phyloP scores from a whole-genome alignment of 2,113 vertebrate genomes.

The Aplodontia rufa region DNA sequence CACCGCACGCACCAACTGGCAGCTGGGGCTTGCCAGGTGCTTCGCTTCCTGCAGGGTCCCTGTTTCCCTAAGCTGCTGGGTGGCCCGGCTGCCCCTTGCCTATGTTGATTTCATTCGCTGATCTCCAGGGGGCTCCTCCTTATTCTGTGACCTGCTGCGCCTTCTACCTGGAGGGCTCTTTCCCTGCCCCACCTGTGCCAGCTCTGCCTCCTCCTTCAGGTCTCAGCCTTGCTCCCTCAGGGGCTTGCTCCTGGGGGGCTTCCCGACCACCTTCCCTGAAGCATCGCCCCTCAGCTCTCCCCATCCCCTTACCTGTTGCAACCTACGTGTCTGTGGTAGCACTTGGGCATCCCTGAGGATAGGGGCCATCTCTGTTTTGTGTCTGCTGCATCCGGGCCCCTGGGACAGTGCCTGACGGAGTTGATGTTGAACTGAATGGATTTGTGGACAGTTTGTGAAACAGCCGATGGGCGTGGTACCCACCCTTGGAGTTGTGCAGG shows the following conservation, averaged over 20 bases:
- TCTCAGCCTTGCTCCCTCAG: neutral
- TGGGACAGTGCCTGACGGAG: neutral
- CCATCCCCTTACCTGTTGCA: fast-evolving
- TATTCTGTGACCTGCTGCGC: fast-evolving
- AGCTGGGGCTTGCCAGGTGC: neutral
- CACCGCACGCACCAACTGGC: fast-evolving
- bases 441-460: neutral
- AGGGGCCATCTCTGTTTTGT: neutral
- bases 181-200: no score
- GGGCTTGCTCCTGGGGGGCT: neutral
- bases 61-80: no score
- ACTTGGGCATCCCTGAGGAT: neutral
- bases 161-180: neutral
- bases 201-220: neutral
- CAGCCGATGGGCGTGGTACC: neutral
- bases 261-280: neutral
- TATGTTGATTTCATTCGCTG: fast-evolving
- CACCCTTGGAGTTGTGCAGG: fast-evolving
- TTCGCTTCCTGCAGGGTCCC: fast-evolving
- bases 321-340: neutral
- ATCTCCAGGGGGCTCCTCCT: neutral
- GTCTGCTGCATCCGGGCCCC: neutral
- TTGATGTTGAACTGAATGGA: neutral
- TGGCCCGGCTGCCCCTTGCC: no score
- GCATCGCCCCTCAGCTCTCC: fast-evolving